phyloP scores from a whole-genome alignment of 2,113 vertebrate species.

The Dermatemys mawii region DNA sequence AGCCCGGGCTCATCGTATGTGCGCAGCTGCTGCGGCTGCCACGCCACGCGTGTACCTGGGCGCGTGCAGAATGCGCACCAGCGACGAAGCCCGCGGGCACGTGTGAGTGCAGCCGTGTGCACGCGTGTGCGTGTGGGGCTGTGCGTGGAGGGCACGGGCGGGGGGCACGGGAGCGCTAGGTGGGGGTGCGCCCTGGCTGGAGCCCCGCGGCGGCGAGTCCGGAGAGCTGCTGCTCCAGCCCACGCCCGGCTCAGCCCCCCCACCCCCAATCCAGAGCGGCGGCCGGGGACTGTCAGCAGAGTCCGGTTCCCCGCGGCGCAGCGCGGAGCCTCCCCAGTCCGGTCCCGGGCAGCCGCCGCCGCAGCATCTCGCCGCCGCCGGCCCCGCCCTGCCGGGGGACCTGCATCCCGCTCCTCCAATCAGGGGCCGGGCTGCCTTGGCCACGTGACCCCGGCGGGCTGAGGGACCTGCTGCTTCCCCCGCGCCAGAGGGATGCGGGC shows the following conservation, averaged over 20 bases:
- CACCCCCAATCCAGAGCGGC: background rate
- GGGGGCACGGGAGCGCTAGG: background rate
- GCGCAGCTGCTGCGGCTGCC: background rate
- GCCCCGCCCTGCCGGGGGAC: background rate
- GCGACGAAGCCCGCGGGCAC: no score
- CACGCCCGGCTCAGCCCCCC: background rate
- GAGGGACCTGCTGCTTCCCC: slow-evolving; percentile 29
- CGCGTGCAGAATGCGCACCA: no score
- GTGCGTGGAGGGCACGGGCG: background rate
- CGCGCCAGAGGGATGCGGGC: slow-evolving; percentile 37
- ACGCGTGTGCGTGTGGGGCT: background rate
- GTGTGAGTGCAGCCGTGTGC: background rate
- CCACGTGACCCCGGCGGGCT: slow-evolving; percentile 21
- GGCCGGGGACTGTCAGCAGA: background rate
- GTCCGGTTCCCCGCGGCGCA: background rate
- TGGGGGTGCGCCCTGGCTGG: background rate
- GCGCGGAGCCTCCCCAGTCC: background rate
- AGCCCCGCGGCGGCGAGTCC: slow-evolving; percentile 30
- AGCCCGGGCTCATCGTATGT: background rate
- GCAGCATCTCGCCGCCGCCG: background rate
- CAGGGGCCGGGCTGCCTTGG: background rate
- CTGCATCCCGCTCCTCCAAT: slow-evolving; percentile 58
- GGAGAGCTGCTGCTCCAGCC: slow-evolving; percentile 23
- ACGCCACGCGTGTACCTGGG: no score
- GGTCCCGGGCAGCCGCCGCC: background rate